Evolutionary conservation across 2,888 invertebrate genomes (phyloP), one percentile per base, ranked within the genome.

Genomic region (Fragum whitleyi): DNA sequence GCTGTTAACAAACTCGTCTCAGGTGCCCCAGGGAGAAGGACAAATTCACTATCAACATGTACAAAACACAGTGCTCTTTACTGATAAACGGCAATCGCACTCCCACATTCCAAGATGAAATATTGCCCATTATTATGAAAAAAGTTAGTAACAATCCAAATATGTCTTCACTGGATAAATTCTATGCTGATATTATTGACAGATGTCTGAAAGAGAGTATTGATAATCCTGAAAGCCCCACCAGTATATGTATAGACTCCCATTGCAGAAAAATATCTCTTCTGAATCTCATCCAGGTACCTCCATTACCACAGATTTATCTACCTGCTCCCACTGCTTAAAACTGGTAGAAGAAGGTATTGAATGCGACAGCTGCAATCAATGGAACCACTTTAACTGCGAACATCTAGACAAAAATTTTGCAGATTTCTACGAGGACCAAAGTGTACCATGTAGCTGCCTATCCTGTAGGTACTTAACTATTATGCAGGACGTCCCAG

Each of bases 151-250:
- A 5, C 19, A 62, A 29, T 5, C 62, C 62, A 32, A 5, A 62
- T 3, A 28, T 62, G 29, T 14, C 32, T n/a, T 11, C 62, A 14
- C 21, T 62, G 14, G 62, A 62, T 62, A 62, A n/a, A 62, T 62
- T 28, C n/a, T 62, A 62, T 62, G 62, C 2, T 62, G n/a, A n/a
- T n/a, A n/a, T n/a, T n/a, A n/a, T n/a, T n/a, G n/a, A n/a, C n/a
- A n/a, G n/a, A n/a, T n/a, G 62, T 32, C 32, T 62, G 14, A 62
- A 62, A 62, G n/a, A 62, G n/a, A 62, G 62, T 21, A 62, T 62
- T 32, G 62, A 62, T 6, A 62, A 62, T 19, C 62, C 62, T n/a
- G 62, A 62, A 2, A 29, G 1, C 9, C 62, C 28, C 14, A 62
- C 62, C n/a, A 62, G 29, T 32, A 28, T 59, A 7, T 29, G 9